These are phyloP conservation scores for Emydocephalus ijimae DNA, from an alignment of 2,113 vertebrate species.

Conservation along the genomic window DNA sequence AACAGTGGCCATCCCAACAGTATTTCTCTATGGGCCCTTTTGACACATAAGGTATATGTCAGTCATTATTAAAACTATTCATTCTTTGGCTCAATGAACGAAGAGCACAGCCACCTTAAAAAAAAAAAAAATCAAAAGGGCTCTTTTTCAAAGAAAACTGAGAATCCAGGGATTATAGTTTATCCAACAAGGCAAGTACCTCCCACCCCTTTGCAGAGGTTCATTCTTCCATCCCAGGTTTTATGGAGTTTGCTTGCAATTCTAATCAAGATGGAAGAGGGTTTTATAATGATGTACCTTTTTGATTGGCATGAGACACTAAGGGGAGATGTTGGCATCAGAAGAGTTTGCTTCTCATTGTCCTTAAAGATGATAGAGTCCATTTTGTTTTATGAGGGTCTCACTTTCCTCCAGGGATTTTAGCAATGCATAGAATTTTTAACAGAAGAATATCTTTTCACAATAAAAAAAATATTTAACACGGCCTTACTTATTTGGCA, in stretches of 20 bases:
- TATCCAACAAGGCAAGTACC: neutral
- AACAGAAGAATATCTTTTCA: slow-evolving; percentile 64
- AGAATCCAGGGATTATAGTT: neutral
- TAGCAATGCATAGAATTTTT: slow-evolving; percentile 61
- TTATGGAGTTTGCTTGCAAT: neutral
- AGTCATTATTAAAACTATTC: neutral
- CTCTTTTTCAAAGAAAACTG: neutral
- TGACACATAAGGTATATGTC: neutral
- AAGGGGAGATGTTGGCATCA: slow-evolving; percentile 22
- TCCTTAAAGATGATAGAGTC: slow-evolving; percentile 54
- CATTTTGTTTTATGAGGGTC: slow-evolving; percentile 57
- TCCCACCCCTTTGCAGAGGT: neutral
- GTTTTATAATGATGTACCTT: neutral
- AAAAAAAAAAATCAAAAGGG: neutral
- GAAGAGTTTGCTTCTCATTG: slow-evolving; percentile 50
- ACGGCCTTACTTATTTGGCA: slow-evolving; percentile 60
- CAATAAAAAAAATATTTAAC: slow-evolving; percentile 70
- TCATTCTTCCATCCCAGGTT: neutral
- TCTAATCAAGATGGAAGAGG: slow-evolving; percentile 13
- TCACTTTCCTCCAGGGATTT: slow-evolving; percentile 53
- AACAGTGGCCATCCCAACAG: neutral
- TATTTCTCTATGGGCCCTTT: neutral
- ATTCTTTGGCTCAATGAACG: neutral
- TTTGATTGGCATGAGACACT: slow-evolving; percentile 19
- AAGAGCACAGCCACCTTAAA: neutral